Conservation (phyloP, 2,113 vertebrate species). For the Murina feae region DNA sequence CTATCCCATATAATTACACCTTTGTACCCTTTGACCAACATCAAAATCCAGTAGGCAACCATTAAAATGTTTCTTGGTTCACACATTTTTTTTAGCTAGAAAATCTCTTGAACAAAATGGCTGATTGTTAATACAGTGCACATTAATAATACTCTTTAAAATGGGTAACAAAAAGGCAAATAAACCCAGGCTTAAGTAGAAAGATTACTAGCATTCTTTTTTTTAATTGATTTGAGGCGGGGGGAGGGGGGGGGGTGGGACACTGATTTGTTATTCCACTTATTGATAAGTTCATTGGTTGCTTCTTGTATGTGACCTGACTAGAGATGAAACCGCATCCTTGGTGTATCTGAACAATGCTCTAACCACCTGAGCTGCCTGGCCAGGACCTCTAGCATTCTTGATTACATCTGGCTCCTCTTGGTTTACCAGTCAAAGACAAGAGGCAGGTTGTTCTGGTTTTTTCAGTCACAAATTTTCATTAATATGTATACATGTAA, state of each 20-base stretch:
- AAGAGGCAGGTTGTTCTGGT: not conserved
- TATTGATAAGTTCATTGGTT: not conserved
- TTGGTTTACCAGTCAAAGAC: not conserved
- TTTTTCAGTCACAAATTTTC: not conserved
- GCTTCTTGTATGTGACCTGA: not conserved
- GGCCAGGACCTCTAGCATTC: not conserved
- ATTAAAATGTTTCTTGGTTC: not conserved
- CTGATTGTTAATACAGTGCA: not conserved
- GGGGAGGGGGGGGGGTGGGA: no score
- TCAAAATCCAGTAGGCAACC: conserved; percentile 7
- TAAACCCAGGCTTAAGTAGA: not conserved
- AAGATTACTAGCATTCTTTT: not conserved
- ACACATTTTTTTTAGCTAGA: not conserved
- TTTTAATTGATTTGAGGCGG: not conserved
- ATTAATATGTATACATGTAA: not conserved
- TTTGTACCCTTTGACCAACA: not conserved
- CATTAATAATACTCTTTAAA: not conserved
- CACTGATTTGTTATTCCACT: not conserved
- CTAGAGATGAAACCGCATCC: not conserved
- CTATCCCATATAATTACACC: not conserved
- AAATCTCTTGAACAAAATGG: conserved; percentile 17
- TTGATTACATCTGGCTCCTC: not conserved
- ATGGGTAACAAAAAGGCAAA: not conserved
- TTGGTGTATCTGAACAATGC: not conserved
- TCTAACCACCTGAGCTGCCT: not conserved